Evolutionary conservation across 2,113 vertebrate genomes (phyloP).

Genomic region (Isichthys henryi): DNA sequence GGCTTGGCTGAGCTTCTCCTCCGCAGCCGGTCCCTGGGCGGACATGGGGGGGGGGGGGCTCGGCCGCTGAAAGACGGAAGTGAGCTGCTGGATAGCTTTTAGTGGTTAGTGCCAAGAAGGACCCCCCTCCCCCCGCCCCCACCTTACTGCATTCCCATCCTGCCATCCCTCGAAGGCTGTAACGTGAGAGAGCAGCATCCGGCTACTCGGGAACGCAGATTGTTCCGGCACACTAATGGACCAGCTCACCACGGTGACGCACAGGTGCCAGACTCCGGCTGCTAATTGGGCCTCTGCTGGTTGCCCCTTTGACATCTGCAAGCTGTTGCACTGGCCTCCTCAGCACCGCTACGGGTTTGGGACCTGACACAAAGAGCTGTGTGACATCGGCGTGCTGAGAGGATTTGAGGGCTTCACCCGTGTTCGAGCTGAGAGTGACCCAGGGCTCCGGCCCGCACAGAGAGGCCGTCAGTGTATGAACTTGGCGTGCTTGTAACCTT

Average conservation of each 20-base stretch:
- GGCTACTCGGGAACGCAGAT: neutral
- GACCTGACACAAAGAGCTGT: neutral
- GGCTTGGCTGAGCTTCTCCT: neutral
- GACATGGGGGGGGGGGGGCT: neutral
- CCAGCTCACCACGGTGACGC: neutral
- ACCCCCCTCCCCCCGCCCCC: neutral
- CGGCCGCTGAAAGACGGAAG: constrained; percentile 3
- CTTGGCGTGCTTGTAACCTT: neutral
- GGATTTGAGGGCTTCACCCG: neutral
- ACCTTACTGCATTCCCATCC: neutral
- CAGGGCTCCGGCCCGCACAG: neutral
- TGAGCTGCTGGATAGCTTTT: constrained; percentile 7
- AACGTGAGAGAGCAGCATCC: neutral
- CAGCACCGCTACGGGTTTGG: neutral
- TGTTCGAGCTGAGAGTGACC: neutral
- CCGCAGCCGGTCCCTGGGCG: neutral
- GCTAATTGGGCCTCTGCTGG: constrained; percentile 5
- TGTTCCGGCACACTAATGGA: neutral
- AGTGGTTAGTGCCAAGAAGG: neutral
- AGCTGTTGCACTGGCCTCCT: neutral
- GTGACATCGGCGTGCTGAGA: neutral
- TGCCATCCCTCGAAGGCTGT: neutral
- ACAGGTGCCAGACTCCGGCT: constrained; percentile 1
- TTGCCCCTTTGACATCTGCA: neutral
- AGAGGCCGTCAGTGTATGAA: neutral